phyloP scores from a whole-genome alignment of 2,888 invertebrate species.

The Ryuthela nishihirai region DNA sequence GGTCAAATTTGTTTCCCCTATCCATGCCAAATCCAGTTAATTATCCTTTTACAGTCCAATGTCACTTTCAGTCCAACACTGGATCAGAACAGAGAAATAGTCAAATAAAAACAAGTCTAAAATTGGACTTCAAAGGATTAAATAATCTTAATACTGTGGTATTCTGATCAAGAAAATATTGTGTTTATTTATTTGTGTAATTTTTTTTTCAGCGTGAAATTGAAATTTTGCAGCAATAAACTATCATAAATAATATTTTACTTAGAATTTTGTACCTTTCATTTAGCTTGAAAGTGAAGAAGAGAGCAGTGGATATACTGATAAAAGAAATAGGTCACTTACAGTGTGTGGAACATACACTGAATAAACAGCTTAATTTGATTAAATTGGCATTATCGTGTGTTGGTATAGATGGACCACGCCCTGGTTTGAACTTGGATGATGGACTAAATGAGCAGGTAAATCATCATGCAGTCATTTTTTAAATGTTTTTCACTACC shows the following conservation, averaged over 20 bases:
- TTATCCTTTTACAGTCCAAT: too few species aligned
- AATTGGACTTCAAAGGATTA: too few species aligned
- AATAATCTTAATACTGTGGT: too few species aligned
- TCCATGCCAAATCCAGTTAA: too few species aligned
- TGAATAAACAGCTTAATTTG: slow-evolving; percentile 74
- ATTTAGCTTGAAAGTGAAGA: slow-evolving; percentile 46
- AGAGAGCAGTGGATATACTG: slow-evolving; percentile 49
- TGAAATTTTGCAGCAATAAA: background rate
- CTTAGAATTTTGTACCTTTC: background rate
- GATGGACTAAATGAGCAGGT: slow-evolving; percentile 25
- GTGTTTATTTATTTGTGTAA: background rate
- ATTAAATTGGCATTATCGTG: slow-evolving; percentile 44
- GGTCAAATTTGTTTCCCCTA: too few species aligned
- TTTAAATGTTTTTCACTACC: too few species aligned
- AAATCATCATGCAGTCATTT: background rate
- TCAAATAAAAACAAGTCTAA: too few species aligned
- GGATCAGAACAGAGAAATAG: too few species aligned
- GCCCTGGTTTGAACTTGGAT: slow-evolving; percentile 43
- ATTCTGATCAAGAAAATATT: too few species aligned
- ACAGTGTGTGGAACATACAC: slow-evolving; percentile 76
- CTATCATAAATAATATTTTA: background rate
- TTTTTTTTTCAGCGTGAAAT: background rate
- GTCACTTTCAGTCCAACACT: too few species aligned
- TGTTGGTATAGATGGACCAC: slow-evolving; percentile 44
- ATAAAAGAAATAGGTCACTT: slow-evolving; percentile 72